Evolutionary conservation across 2,113 vertebrate species (phyloP), one percentile per base, ranked within the genome.

Genomic region (Bufo gargarizans): DNA sequence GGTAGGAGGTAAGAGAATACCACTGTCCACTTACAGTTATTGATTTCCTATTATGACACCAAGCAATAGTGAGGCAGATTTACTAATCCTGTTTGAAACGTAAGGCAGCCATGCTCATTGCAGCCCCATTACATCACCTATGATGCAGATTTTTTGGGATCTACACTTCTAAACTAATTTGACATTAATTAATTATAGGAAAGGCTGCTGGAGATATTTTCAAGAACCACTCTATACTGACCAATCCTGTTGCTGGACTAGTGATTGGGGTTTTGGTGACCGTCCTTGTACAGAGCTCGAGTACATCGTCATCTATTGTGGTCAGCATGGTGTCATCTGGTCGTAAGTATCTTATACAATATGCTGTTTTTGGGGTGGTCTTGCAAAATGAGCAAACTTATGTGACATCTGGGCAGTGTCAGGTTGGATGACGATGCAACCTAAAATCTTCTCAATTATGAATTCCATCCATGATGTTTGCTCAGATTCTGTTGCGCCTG

Each of bases 311-410:
- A 0, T 99, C 98, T 71, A 98, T 99, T 72, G 90, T 99, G 6
- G 98, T 99, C 95, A 99, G 98, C 96, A 99, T 99, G 98, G 98
- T 99, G 82, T 96, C 98, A 77, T 97, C 98, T 89, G 96, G 96
- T 4, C 0, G 98, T 99, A 91, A 97, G 97, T 94, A 45, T 80
- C 77, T 43, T 58, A 6, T 58, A 56, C 53, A 22, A 33, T 61
- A 81, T 81, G 14, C 13, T 72, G 13, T 71, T 13, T 72, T 47
- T 7, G 2, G 14, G 71, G 71, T 49, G 11, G 22, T 0, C 12
- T 43, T 33, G 33, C 65, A 69, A 22, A 69, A 3, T 22, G 6
- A 71, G 67, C 33, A 14, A 4, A 0, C 45, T 49, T 4, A 50
- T 50, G 72, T 76, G 17, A 74, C 11, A 49, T 76, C 0, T 19